Base-by-base conservation (phyloP, 2,113 vertebrate genomes). In the Scomber scombrus region DNA sequence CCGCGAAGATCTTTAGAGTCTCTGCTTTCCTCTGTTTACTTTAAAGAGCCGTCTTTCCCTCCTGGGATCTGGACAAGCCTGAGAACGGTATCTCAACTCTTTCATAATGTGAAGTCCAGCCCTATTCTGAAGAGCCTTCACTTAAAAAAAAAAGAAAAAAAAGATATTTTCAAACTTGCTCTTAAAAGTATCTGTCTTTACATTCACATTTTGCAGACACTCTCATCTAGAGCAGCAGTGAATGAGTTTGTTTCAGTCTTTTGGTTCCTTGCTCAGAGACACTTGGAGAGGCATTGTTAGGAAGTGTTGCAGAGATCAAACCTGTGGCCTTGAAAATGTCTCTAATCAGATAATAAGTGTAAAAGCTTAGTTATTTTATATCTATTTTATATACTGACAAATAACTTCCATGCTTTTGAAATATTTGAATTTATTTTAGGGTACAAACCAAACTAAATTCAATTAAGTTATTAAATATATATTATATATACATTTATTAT, bases 41-140 rank as follows among this genome's bases (percentile, higher is more conserved):
- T 90, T 85, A 75, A 82, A 40, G 34, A 79, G 78, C 3, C n/a
- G 14, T 69, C 80, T 47, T 15, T 79, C 52, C 52, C 89, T 60
- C 52, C 50, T 68, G 88, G 65, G 86, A 76, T 49, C 58, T 70
- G 49, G 71, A 82, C 72, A 4, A 64, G 67, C 76, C 79, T 87
- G 85, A 78, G 84, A 82, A 86, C 60, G 11, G 58, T 18, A 11
- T 62, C 47, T 69, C 13, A 29, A 84, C 83, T 84, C 74, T 62
- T 60, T 85, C 72, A 68, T 87, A 82, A 85, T 82, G 71, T 50
- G 10, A 65, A 78, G 74, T 81, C 87, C 88, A 87, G 78, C 76
- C 80, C 62, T 21, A 0, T 21, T 79, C 78, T 73, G 69, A 63
- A 76, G 80, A 76, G 57, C 52, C 3, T 63, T 67, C 78, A 54